A percentile compares a stretch with the other conserved stretches of the same genome.
These are phyloP conservation scores for Goniozus legneri DNA, from an alignment of 1,140 invertebrate species.

Conservation along the genomic window DNA sequence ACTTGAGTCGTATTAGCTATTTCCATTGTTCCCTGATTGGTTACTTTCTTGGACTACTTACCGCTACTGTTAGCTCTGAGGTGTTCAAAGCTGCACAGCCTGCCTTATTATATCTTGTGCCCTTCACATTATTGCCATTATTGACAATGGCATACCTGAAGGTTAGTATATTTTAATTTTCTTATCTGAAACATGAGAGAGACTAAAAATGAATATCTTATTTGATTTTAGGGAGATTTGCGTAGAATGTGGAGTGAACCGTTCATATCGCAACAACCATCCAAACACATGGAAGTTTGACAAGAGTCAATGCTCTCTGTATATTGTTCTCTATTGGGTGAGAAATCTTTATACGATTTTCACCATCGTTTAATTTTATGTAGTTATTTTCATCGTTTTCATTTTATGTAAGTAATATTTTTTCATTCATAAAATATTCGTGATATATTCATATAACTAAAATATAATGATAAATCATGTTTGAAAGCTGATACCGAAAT, in stretches of 20 bases:
- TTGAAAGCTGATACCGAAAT: slow-evolving; percentile 10
- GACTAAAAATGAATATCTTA: not conserved
- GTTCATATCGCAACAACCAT: slow-evolving; percentile 77
- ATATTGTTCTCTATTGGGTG: slow-evolving; percentile 26
- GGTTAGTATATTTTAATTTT: slow-evolving; percentile 62
- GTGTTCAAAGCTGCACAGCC: slow-evolving; percentile 97
- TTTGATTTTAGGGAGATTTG: slow-evolving; percentile 79
- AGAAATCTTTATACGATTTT: slow-evolving; percentile 23
- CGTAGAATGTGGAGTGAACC: slow-evolving; percentile 97
- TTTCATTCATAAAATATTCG: slow-evolving; percentile 18
- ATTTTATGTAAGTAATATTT: slow-evolving; percentile 37
- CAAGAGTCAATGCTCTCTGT: slow-evolving; percentile 36
- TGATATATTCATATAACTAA: slow-evolving; percentile 21
- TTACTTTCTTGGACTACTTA: slow-evolving; percentile 94
- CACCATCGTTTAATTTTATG: slow-evolving; percentile 22
- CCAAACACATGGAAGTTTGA: slow-evolving; percentile 76
- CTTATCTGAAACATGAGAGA: slow-evolving; percentile 5
- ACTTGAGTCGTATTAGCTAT: slow-evolving; percentile 71
- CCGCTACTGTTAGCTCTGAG: slow-evolving; percentile 94
- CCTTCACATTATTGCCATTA: slow-evolving; percentile 92
- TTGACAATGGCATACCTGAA: slow-evolving; percentile 97
- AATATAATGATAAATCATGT: slow-evolving; percentile 11
- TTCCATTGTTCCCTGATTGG: slow-evolving; percentile 98
- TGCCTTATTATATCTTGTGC: slow-evolving; percentile 93
- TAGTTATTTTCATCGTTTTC: slow-evolving; percentile 30